Percentiles rank a stretch among this genome's conserved stretches.
These are phyloP conservation scores for Drosophila monieri DNA, from an alignment of 2,888 invertebrate species.

Conservation along the genomic window DNA sequence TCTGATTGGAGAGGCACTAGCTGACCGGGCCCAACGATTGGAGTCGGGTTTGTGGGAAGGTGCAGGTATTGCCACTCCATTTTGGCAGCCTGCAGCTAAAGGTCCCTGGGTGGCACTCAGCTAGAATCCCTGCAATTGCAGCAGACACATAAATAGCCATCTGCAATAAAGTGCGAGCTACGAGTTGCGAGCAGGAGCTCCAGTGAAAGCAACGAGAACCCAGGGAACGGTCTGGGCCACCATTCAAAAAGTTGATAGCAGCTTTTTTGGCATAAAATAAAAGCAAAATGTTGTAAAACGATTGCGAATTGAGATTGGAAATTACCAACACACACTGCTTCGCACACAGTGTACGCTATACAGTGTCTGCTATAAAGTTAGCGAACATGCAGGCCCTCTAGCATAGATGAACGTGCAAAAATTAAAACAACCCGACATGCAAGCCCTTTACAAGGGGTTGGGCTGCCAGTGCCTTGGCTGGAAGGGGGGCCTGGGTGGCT, in stretches of 20 bases:
- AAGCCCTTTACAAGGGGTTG: conserved; percentile 37
- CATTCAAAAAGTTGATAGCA: conserved; percentile 67
- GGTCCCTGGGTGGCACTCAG: conserved; percentile 69
- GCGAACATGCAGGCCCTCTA: conserved; percentile 24
- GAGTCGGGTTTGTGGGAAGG: not conserved
- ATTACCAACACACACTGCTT: conserved; percentile 74
- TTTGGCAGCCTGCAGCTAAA: conserved; percentile 3
- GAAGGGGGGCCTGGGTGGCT: conserved; percentile 50
- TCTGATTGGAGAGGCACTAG: conserved; percentile 12
- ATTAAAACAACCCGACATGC: conserved; percentile 68
- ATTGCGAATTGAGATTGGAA: conserved; percentile 81
- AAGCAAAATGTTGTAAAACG: conserved; percentile 80
- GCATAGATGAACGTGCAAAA: conserved; percentile 69
- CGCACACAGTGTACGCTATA: conserved; percentile 37
- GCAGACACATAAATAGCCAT: conserved; percentile 81
- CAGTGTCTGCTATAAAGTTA: conserved; percentile 19
- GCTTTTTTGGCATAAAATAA: conserved; percentile 74
- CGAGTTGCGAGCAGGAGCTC: conserved; percentile 9
- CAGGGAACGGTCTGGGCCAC: conserved; percentile 14
- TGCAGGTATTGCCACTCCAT: not conserved
- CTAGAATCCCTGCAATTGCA: conserved; percentile 80
- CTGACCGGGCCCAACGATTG: conserved; percentile 41
- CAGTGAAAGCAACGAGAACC: conserved; percentile 8
- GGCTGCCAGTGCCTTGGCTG: conserved; percentile 2
- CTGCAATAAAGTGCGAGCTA: conserved; percentile 64